A percentile compares a stretch with the other conserved stretches of the same genome.
Conservation (phyloP, 2,888 invertebrate species). For the Electrophaes corylata region DNA sequence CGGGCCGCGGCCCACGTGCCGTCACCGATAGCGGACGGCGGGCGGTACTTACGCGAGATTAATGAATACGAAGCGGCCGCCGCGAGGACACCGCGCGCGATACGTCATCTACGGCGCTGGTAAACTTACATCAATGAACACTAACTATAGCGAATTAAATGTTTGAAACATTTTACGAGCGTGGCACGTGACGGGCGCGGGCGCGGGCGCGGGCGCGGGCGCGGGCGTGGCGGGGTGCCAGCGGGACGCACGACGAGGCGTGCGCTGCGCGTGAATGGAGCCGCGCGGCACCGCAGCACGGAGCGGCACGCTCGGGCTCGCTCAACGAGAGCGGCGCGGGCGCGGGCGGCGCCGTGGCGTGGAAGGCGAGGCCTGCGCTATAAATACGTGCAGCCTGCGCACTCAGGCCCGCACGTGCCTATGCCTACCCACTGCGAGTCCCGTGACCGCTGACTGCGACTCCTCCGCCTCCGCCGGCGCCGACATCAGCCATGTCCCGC, state of each 20-base stretch:
- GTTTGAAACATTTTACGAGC: conserved; percentile 21
- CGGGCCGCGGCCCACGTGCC: too few species aligned
- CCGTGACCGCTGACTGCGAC: conserved; percentile 2
- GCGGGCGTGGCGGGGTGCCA: neutral
- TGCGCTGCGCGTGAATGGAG: conserved; percentile 29
- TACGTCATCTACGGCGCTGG: conserved; percentile 31
- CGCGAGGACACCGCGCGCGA: conserved; percentile 16
- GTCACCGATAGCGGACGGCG: neutral
- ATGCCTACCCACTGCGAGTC: neutral
- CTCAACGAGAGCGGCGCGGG: neutral
- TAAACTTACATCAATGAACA: conserved; percentile 35
- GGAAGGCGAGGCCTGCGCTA: neutral
- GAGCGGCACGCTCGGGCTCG: neutral
- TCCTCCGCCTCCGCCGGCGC: too few species aligned
- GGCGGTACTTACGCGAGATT: conserved; percentile 4
- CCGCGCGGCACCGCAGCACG: neutral
- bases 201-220: neutral
- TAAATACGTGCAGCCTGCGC: neutral
- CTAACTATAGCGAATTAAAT: conserved; percentile 31
- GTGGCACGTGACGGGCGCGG: conserved; percentile 8
- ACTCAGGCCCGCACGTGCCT: too few species aligned
- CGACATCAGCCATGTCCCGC: too few species aligned
- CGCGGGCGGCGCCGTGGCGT: neutral
- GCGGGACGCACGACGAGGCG: too few species aligned
- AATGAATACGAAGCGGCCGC: conserved; percentile 12